A percentile compares a stretch with the other conserved stretches of the same genome.
phyloP scores from a whole-genome alignment of 1,140 invertebrate species.

The Ostrea denselamellosa region DNA sequence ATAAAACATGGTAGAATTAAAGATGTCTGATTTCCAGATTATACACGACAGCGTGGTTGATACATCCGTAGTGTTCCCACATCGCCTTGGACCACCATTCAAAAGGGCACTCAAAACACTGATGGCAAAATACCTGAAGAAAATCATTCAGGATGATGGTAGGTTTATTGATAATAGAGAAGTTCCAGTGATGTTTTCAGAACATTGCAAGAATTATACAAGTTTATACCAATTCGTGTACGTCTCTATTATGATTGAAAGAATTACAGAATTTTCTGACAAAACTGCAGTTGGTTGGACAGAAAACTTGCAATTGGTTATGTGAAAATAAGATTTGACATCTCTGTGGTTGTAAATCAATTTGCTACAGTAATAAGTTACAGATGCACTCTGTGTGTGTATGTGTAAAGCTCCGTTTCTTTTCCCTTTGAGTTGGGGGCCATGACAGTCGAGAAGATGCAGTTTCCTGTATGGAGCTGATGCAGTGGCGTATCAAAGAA shows the following conservation, averaged over 20 bases:
- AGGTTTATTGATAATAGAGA: slow-evolving; percentile 36
- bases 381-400: background rate
- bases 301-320: too few relatives aligned
- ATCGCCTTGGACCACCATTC: slow-evolving; percentile 93
- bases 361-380: background rate
- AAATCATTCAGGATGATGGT: slow-evolving; percentile 96
- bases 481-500: slow-evolving; percentile 86
- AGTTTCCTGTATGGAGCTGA: slow-evolving; percentile 88
- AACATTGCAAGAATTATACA: background rate
- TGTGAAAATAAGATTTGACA: too few relatives aligned
- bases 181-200: background rate
- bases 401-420: background rate
- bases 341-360: background rate
- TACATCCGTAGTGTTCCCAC: slow-evolving; percentile 96
- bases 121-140: slow-evolving; percentile 91
- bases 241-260: too few relatives aligned
- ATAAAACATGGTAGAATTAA: too few relatives aligned
- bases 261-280: too few relatives aligned
- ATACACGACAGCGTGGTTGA: slow-evolving; percentile 96
- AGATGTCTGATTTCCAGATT: slow-evolving; percentile 80
- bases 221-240: background rate
- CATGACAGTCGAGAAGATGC: slow-evolving; percentile 96
- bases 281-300: too few relatives aligned
- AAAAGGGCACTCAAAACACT: slow-evolving; percentile 94
- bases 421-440: slow-evolving; percentile 84